These are phyloP conservation scores for Colistium nudipinnis DNA, from an alignment of 2,113 vertebrate species.

Conservation along the genomic window DNA sequence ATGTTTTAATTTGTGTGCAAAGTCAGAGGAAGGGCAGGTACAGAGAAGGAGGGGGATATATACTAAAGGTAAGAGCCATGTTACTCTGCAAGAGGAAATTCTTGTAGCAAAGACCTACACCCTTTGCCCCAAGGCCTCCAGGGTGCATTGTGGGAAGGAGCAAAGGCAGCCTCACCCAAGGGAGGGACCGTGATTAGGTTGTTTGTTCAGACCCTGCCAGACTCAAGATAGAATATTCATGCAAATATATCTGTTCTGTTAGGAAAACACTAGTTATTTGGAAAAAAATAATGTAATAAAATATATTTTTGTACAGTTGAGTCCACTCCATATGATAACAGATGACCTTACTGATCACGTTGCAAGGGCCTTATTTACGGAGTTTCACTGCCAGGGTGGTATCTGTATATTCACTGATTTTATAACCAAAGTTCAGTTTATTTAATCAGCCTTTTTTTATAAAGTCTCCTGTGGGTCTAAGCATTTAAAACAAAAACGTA, in stretches of 20 bases:
- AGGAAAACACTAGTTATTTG: neutral
- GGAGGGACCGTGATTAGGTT: conserved; percentile 38
- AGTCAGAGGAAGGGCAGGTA: conserved; percentile 19
- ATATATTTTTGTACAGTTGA: no score
- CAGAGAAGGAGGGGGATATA: conserved; percentile 11
- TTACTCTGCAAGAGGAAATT: conserved; percentile 38
- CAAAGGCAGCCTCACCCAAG: conserved; percentile 30
- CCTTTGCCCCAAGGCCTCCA: conserved; percentile 66
- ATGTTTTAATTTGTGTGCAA: conserved; percentile 30
- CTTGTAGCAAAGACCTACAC: conserved; percentile 58
- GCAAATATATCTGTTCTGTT: conserved; percentile 4
- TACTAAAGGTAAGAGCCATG: conserved; percentile 41
- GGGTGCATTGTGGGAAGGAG: conserved; percentile 66
- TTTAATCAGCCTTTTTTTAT: neutral
- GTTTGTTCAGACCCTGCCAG: conserved; percentile 37
- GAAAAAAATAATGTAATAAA: no score
- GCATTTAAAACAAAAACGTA: no score
- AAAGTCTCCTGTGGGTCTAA: no score
- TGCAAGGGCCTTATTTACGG: neutral
- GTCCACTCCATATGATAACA: neutral
- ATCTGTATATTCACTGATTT: neutral
- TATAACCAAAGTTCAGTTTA: neutral
- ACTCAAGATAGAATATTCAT: conserved; percentile 38
- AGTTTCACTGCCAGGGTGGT: no score
- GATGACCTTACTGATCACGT: neutral